Evolutionary conservation across 37 sponge, comb jelly and placozoan species (phyloP), one percentile per base, ranked within the genome.

Genomic region (Oscarella lobularis): DNA sequence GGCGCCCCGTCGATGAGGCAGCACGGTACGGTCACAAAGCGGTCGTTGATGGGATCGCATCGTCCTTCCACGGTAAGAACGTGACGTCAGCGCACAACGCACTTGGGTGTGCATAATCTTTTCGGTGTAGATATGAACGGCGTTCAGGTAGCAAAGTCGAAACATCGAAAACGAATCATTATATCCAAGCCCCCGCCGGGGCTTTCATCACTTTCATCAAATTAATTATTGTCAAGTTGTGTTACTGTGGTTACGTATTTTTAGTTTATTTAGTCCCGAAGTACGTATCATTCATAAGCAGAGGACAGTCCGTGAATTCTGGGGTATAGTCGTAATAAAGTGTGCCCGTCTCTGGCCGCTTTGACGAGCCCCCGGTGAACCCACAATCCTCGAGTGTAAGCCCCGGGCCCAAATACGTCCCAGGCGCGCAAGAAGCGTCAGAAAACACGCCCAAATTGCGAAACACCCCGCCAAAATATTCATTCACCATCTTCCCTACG

Each of bases 251-350:
- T n/a, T n/a, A n/a, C n/a, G n/a, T n/a, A n/a, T n/a, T n/a, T n/a
- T n/a, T n/a, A n/a, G n/a, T n/a, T n/a, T n/a, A 48, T 27, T 48
- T 27, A 9, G 20, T 48, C 20, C 60, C 9, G 20, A 48, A 48
- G 60, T 48, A 48, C 14, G 14, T 74, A 5, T 88, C 85, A 14
- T 66, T 36, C 85, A 88, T 81, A 39, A 88, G 67, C 2, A 88
- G 37, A 1, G 88, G 88, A 36, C 88, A 88, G 36, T 83, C 81
- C 30, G 31, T 76, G 30, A 73, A 54, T 27, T 31, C 35, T 31
- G 85, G 81, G 2, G 38, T 78, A 41, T 81, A 88, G 70, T 88
- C 85, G 41, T 84, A 88, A 38, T 67, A 88, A 38, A 88, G 69
- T 31, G 75, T 69, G 1, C 29, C 71, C 20, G 2, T 3, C 34